Base-by-base conservation (phyloP, 1,140 invertebrate genomes). In the Nylanderia fulva region DNA sequence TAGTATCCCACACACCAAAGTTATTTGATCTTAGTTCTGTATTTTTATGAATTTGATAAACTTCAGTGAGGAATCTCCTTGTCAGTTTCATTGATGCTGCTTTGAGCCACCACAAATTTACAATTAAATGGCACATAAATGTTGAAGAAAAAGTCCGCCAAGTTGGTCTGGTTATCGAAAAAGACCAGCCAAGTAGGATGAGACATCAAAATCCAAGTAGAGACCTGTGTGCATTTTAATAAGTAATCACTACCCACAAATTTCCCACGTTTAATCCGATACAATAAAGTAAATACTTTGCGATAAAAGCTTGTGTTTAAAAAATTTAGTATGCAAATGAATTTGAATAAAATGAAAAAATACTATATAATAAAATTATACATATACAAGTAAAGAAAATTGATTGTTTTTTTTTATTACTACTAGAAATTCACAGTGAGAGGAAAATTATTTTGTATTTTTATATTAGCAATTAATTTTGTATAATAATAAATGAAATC, bases 121-220 rank as follows among this genome's bases (percentile, higher is more conserved):
- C 93, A 94, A n/a, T 94, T 87, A 24, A 94, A 92, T 0, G 93
- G 94, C 0, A 94, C 63, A 29, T 93, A 88, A 54, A 94, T 91
- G 0, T 92, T 39, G 2, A 66, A 33, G 29, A 94, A 91, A 56
- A 93, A 94, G 9, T 90, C 68, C 0, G 89, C 66, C 39, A 92
- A 85, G 5, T 33, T 86, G 0, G 91, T 93, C 18, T 87, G 75
- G n/a, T 92, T 83, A 0, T 68, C 58, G 39, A 94, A 91, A 71
- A 94, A 94, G 13, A 93, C 75, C 61, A 94, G 13, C 94, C 94
- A 94, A 4, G 90, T 93, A n/a, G 93, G 93, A 86, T 94, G 94
- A 13, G 93, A 84, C 94, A 94, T 94, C 52, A 89, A 33, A 18
- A 94, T 93, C 94, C 93, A 94, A 0, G 86, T 24, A 0, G 90